Evolutionary conservation across 1,140 invertebrate genomes (phyloP), one percentile per base, ranked within the genome.

Genomic region (Zaprionus kolodkinae): DNA sequence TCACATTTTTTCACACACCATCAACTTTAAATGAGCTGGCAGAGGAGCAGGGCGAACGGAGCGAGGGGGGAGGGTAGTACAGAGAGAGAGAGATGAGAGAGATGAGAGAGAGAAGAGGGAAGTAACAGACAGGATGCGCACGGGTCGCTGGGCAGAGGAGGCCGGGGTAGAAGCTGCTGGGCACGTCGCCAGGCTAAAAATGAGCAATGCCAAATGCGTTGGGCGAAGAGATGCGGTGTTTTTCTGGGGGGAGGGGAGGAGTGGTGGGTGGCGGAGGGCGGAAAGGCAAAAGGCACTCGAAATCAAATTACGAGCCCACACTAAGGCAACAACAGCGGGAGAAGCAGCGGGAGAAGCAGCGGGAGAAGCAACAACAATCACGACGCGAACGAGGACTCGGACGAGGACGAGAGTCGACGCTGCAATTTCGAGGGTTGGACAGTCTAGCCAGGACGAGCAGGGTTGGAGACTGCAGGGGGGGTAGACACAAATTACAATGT

Each of bases 1-100:
- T 91, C 91, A 91, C 90, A 91, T 91, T 91, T 91, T 90, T 91
- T 91, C 83, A 91, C 86, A 91, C 90, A 91, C 91, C 90, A 91
- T 91, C 91, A 91, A 91, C 91, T 91, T 79, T 88, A 91, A 91
- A 91, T 91, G 90, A 91, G 86, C 90, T 78, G 60, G 36, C 60
- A 64, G 57, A 13, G 55, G 27, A n/a, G 64, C 50, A 54, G 10
- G 1, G 25, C 21, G 17, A 25, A 3, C 38, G 43, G 38, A 33
- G 56, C 3, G 50, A 25, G 21, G 60, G 3, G 54, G 25, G 7
- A 17, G 3, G 27, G 68, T 21, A 36, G 33, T n/a, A n/a, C 33
- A 12, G 52, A 3, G 13, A 12, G 40, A 52, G 61, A 30, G 25
- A 55, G 60, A 48, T 2, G 4, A 27, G 25, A 27, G 25, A 1